Conservation (phyloP, 2,797 vertebrate genomes). For the Hydrolagus colliei region DNA sequence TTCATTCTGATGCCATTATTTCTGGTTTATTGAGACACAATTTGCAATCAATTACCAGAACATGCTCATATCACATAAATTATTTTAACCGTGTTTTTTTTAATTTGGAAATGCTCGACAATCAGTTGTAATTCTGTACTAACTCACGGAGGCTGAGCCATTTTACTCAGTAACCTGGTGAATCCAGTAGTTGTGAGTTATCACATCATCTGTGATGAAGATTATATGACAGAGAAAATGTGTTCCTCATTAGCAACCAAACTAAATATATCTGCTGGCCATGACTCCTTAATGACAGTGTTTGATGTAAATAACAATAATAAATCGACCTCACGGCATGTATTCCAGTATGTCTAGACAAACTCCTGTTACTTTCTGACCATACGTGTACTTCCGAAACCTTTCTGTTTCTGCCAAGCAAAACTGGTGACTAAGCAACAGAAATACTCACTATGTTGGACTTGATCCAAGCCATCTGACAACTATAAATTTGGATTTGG, state of each 20-base stretch:
- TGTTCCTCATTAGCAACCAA: background rate
- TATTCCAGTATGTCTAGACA: conserved; percentile 60
- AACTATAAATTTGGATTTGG: conserved; percentile 59
- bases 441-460: conserved; percentile 54
- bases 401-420: conserved; percentile 53
- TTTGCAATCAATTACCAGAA: background rate
- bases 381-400: conserved; percentile 60
- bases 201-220: background rate
- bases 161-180: background rate
- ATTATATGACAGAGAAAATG: background rate
- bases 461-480: conserved; percentile 52
- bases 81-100: background rate
- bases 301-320: conserved; percentile 29
- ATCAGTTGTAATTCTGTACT: background rate
- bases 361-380: conserved; percentile 64
- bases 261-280: background rate
- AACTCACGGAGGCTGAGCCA: background rate
- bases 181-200: background rate
- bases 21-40: background rate
- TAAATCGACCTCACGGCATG: background rate
- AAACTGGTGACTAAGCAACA: conserved; percentile 61
- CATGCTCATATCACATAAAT: background rate
- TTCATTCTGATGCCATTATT: background rate
- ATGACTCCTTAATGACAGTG: background rate
- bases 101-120: background rate